These are phyloP conservation scores for Habroteleia sp. DNA, from an alignment of 2,888 invertebrate species.

Conservation along the genomic window DNA sequence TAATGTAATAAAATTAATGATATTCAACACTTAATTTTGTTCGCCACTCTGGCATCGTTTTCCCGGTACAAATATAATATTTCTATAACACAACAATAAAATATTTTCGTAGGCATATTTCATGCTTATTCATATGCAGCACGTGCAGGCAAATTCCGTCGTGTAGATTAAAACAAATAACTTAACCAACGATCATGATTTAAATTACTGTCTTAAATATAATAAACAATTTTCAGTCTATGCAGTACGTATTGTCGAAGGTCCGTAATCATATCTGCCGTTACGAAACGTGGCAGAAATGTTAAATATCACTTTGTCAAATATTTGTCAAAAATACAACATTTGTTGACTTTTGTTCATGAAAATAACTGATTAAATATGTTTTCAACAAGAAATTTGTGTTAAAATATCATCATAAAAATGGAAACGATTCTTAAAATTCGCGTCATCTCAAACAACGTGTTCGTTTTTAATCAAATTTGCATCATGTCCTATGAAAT, in stretches of 20 bases:
- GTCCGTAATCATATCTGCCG: slow-evolving; percentile 51
- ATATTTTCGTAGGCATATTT: slow-evolving; percentile 26
- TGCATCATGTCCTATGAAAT: too few species aligned
- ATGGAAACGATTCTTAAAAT: too few species aligned
- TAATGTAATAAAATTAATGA: too few species aligned
- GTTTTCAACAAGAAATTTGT: too few species aligned
- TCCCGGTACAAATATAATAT: too few species aligned
- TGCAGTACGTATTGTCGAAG: slow-evolving; percentile 45
- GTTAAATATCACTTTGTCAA: slow-evolving; percentile 31
- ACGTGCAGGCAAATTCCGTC: slow-evolving; percentile 15
- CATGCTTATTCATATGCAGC: slow-evolving; percentile 37
- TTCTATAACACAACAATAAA: too few species aligned
- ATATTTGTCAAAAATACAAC: slow-evolving; percentile 34
- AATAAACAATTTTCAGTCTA: slow-evolving; percentile 17
- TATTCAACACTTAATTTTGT: too few species aligned
- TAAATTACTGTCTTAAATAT: slow-evolving; percentile 42
- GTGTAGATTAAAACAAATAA: slow-evolving; percentile 43
- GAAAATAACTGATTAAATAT: slow-evolving; percentile 4
- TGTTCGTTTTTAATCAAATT: too few species aligned
- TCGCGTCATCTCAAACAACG: too few species aligned
- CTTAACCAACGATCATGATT: slow-evolving; percentile 49
- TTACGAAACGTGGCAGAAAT: slow-evolving; percentile 30
- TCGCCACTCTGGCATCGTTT: too few species aligned
- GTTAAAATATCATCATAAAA: too few species aligned
- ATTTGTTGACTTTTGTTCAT: neutral